Evolutionary conservation across 2,888 invertebrate species (phyloP), one percentile per base, ranked within the genome.

Genomic region (Caenorhabditis becei): DNA sequence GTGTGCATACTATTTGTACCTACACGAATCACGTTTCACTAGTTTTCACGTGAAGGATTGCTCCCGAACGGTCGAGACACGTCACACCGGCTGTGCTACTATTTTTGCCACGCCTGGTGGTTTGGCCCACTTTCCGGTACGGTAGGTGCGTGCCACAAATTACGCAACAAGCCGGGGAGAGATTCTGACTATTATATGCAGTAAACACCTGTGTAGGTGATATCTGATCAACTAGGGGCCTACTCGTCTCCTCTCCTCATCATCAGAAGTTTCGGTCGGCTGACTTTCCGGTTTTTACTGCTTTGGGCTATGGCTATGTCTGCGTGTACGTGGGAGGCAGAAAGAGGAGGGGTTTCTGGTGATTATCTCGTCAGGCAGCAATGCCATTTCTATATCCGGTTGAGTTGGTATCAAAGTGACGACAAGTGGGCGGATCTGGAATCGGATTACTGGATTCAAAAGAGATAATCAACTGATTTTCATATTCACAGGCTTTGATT

Each of bases 211-310:
- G 44, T 32, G 32, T 7, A 32, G 8, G 20, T 63, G 63, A 72
- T 72, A 72, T 72, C 56, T 63, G 63, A 72, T 63, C 72, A 56
- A 7, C 37, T 26, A 16, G 16, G 11, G 20, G 59, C 16, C 41
- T 37, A 26, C 61, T 53, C 61, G 26, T 61, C 56, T 47, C 10
- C 20, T 49, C 20, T 16, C 28, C 24, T 56, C 26, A 4, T 10
- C 69, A 49, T 72, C 70, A 61, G 47, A 63, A 72, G 63, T 54
- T 72, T 72, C 26, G 47, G 72, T 72, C 72, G 72, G 44, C 72
- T 72, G 72, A 72, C 63, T 72, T 71, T 71, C 71, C 71, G 71
- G 62, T 71, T 37, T 41, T 71, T 71, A 71, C 59, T 59, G 59
- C 59, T 70, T 51, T 4, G n/a, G 20, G 24, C 24, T 41, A 49